Conservation (phyloP, 2,113 vertebrate genomes). For the Sphyrna mokarran region DNA sequence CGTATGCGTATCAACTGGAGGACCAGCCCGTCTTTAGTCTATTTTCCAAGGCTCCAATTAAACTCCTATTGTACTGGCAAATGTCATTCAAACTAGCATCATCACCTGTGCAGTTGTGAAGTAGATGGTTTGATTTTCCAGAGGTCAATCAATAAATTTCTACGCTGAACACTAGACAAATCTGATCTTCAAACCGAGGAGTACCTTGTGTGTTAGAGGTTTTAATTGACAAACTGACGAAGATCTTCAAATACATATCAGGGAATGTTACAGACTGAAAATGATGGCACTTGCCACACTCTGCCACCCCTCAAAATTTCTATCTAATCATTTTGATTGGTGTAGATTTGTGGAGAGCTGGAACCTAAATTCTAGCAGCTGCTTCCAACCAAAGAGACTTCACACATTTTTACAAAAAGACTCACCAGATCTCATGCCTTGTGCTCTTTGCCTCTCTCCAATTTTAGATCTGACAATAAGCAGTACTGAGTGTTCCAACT, state of each 20-base stretch:
- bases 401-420: background rate
- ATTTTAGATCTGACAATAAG: background rate
- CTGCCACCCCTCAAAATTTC: background rate
- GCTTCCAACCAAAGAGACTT: background rate
- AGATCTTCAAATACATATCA: background rate
- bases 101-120: background rate
- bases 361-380: background rate
- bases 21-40: background rate
- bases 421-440: background rate
- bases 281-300: background rate
- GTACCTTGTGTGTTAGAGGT: background rate
- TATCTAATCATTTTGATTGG: background rate
- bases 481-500: background rate
- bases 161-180: background rate
- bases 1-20: background rate
- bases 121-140: background rate
- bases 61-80: background rate
- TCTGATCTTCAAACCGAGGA: background rate
- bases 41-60: background rate
- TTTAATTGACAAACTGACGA: background rate
- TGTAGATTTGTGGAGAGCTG: background rate
- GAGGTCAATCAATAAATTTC: background rate
- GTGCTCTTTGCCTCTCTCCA: background rate
- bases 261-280: background rate
- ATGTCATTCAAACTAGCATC: background rate